These are phyloP conservation scores for Denticeps clupeoides DNA, from an alignment of 2,797 vertebrate genomes.

Conservation along the genomic window DNA sequence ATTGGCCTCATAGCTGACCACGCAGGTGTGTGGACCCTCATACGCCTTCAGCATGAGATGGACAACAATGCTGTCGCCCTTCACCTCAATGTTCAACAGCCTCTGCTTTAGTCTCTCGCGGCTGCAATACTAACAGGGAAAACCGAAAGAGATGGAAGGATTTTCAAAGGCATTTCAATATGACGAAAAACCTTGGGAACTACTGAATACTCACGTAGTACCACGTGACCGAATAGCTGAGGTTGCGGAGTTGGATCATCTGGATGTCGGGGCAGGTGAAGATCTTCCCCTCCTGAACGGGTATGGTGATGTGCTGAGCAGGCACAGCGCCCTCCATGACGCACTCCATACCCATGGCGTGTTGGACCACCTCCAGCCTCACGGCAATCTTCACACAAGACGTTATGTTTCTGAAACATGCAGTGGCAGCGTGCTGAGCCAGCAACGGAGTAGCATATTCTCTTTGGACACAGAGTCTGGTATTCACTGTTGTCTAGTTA, in stretches of 20 bases:
- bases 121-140: too few species aligned
- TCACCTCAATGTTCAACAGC: not conserved
- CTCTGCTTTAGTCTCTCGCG: slow-evolving; percentile 12
- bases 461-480: too few species aligned
- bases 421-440: not conserved
- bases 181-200: too few species aligned
- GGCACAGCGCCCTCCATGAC: slow-evolving; percentile 37
- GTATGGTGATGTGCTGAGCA: slow-evolving; percentile 12
- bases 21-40: slow-evolving; percentile 66
- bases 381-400: slow-evolving; percentile 76
- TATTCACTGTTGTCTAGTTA: too few species aligned
- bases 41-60: slow-evolving; percentile 29
- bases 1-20: slow-evolving; percentile 56
- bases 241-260: slow-evolving; percentile 52
- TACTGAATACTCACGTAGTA: slow-evolving; percentile 47
- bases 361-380: slow-evolving; percentile 61
- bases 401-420: slow-evolving; percentile 64
- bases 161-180: too few species aligned
- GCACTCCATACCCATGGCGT: slow-evolving; percentile 41
- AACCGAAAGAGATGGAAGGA: too few species aligned
- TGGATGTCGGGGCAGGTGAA: slow-evolving; percentile 70
- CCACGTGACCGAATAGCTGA: slow-evolving; percentile 62
- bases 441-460: too few species aligned
- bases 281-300: slow-evolving; percentile 21
- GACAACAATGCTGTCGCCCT: slow-evolving; percentile 47